Conservation (phyloP, 1,140 invertebrate genomes). For the Megalopta genalis region DNA sequence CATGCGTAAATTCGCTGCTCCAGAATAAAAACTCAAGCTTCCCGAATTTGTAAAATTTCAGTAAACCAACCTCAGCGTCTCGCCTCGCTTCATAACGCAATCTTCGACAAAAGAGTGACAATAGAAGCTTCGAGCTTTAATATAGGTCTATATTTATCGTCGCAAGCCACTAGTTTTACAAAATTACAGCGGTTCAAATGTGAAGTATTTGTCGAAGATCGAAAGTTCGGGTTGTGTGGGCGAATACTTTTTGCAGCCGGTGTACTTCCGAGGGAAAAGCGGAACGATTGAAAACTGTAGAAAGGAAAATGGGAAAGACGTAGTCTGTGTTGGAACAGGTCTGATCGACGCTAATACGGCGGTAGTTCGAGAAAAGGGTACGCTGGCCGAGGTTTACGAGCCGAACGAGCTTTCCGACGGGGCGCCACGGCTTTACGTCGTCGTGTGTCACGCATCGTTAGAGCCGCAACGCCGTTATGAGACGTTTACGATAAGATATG, state of each 20-base stretch:
- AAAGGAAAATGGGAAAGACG: slow-evolving; percentile 2
- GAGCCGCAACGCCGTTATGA: slow-evolving; percentile 72
- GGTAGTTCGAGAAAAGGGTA: slow-evolving; percentile 47
- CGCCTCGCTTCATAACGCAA: too few relatives aligned
- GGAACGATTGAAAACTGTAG: slow-evolving; percentile 1
- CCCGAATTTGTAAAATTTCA: too few relatives aligned
- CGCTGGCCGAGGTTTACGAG: slow-evolving; percentile 67
- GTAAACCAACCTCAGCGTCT: too few relatives aligned
- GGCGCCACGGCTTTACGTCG: slow-evolving; percentile 67
- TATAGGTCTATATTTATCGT: too few relatives aligned
- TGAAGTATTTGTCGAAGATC: too few relatives aligned
- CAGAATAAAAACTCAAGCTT: too few relatives aligned
- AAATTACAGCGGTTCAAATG: too few relatives aligned
- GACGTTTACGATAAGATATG: slow-evolving; percentile 78
- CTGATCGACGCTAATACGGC: slow-evolving; percentile 48
- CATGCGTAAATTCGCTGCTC: too few relatives aligned
- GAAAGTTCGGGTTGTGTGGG: too few relatives aligned
- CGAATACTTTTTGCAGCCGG: not conserved
- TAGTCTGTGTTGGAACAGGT: slow-evolving; percentile 1
- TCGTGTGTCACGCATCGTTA: slow-evolving; percentile 76
- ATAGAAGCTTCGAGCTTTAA: too few relatives aligned
- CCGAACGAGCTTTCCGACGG: slow-evolving; percentile 53
- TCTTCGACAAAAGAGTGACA: too few relatives aligned
- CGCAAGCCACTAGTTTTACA: too few relatives aligned
- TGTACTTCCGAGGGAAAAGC: not conserved